These are phyloP conservation scores for Campoletis sonorensis DNA, from an alignment of 1,140 invertebrate genomes.

Conservation along the genomic window DNA sequence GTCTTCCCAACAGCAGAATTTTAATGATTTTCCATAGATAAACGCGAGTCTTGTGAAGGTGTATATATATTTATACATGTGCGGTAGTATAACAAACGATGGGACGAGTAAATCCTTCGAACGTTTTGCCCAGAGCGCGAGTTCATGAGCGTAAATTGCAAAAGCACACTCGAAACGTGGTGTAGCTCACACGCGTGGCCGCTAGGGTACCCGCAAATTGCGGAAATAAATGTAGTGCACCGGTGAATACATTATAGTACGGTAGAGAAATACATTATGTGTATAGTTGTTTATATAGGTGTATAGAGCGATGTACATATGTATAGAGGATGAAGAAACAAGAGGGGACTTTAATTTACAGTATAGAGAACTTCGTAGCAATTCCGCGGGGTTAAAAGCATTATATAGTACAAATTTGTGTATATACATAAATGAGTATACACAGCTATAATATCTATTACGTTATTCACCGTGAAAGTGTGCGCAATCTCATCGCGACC, in stretches of 20 bases:
- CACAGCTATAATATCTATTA: slow-evolving; percentile 18
- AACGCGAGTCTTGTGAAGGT: too few relatives aligned
- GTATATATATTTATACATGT: slow-evolving; percentile 5
- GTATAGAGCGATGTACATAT: slow-evolving; percentile 42
- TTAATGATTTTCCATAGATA: too few relatives aligned
- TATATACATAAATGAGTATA: slow-evolving; percentile 11
- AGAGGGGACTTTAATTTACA: slow-evolving; percentile 30
- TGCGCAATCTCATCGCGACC: slow-evolving; percentile 30
- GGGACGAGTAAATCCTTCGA: slow-evolving; percentile 50
- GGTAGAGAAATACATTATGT: slow-evolving; percentile 36
- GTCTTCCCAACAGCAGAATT: too few relatives aligned
- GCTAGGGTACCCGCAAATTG: slow-evolving; percentile 51
- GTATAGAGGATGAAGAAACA: slow-evolving; percentile 12
- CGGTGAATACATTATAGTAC: slow-evolving; percentile 52
- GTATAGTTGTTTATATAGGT: slow-evolving; percentile 14
- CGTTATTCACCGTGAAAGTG: slow-evolving; percentile 14
- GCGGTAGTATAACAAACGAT: slow-evolving; percentile 9
- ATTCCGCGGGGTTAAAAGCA: slow-evolving; percentile 16
- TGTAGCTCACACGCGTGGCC: slow-evolving; percentile 18
- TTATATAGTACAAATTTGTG: slow-evolving; percentile 2
- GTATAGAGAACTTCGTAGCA: slow-evolving; percentile 33
- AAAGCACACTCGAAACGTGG: slow-evolving; percentile 4
- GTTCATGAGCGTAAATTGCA: slow-evolving; percentile 57
- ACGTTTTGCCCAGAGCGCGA: slow-evolving; percentile 36
- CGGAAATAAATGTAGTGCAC: slow-evolving; percentile 55